Evolutionary conservation across 2,113 vertebrate species (phyloP), one percentile per base, ranked within the genome.

Genomic region (Prinia subflava): DNA sequence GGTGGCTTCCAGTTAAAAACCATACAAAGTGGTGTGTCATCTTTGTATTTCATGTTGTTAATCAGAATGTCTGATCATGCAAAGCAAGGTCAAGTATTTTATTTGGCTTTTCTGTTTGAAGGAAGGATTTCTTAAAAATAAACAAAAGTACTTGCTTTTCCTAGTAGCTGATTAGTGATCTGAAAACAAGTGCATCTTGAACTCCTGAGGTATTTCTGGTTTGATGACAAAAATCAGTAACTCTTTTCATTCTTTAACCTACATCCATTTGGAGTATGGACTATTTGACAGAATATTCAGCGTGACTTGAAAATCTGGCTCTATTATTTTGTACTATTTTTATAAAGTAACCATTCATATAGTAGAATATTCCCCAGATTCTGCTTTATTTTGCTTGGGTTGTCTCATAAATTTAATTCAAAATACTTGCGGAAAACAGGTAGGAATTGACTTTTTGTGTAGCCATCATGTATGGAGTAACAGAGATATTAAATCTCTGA

Each of bases 101-200:
- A 33, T 88, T 94, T 87, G 91, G 33, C 88, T 93, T 96, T 92
- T 95, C 67, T 95, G 77, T 92, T 96, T 78, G 37, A 76, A 22
- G 28, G 37, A 57, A 35, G 39, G 52, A 13, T 44, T 91, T 67
- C 49, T 13, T 4, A 80, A 76, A 73, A 81, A 49, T 9, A 62
- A 86, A 28, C 15, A 15, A 46, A 77, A 81, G 53, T 10, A 30
- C 18, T 81, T 75, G 39, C 25, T 77, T 93, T 88, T 83, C 23
- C 23, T 50, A 30, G 20, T 87, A 82, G 53, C 18, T 75, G 27
- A 28, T 83, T 21, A 55, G 63, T 56, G 64, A 92, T 87, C 62
- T 91, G 63, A 87, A 79, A 92, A 77, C 6, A 20, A 90, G 64
- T 52, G 20, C 25, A 16, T 82, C 75, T 81, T 82, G 60, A 68